Evolutionary conservation across 2,113 vertebrate genomes (phyloP), one percentile per base, ranked within the genome.

Genomic region (Oreochromis tanganicae): DNA sequence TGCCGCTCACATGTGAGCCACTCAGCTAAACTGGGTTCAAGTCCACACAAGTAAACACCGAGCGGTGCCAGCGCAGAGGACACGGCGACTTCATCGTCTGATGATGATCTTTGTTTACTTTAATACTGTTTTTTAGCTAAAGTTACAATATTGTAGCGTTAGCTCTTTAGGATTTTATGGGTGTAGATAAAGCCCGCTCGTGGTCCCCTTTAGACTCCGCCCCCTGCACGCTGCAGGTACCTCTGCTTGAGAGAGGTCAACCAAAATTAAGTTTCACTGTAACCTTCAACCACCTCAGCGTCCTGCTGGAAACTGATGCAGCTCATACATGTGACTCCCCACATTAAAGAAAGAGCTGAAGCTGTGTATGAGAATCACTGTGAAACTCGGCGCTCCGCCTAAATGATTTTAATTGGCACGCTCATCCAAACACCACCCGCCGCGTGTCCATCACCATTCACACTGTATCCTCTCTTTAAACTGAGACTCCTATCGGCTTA

Each of bases 21-120:
- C 38, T 83, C 81, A 29, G 87, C 54, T 86, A 27, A 86, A 90
- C 55, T 27, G 81, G 85, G 93, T 89, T 84, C 90, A 88, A 24
- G 57, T 85, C 88, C 80, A 85, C 71, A 79, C 84, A 19, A 75
- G 82, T 80, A 89, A 93, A 90, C 83, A 88, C 4, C 5, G 3
- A 1, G 71, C 38, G 9, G 61, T 46, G 85, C 88, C 85, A 92
- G 50, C 34, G 9, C 13, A 1, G 11, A 79, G 81, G 52, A 84
- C 52, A 8, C 4, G 3, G 52, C n/a, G 3, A 12, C 46, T 55
- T 43, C 63, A 41, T 73, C 63, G 2, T 36, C 27, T 17, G 14
- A 73, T 17, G 38, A 78, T 5, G 16, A 50, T 5, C 38, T 50
- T 50, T 29, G 3, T 7, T 46, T 46, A 73, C 38, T 73, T 73